Evolutionary conservation across 2,888 invertebrate species (phyloP), one percentile per base, ranked within the genome.

Genomic region (Pemphredon lugubris): DNA sequence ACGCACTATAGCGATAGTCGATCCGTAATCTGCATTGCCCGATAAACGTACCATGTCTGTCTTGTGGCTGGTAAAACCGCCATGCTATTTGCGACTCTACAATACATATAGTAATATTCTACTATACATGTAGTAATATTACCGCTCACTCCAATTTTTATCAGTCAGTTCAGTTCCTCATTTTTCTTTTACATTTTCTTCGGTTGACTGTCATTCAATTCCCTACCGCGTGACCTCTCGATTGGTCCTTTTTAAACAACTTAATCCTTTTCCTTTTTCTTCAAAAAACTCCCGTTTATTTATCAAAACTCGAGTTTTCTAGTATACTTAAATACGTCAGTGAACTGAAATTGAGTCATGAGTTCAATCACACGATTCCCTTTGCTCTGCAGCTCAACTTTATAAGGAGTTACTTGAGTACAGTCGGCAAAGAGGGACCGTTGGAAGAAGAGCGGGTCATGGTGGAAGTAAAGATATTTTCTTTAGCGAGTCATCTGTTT

Each of bases 401-500:
- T 78, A 82, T 91, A 64, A 87, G 88, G 79, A 86, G 84, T 78
- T 91, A 91, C 76, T 83, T 90, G 82, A 87, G 67, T 79, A 84
- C 81, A 57, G 68, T 88, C 47, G 87, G 88, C 30, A 87, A 89
- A 79, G 91, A 91, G 68, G 91, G 92, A 0, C 86, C 89, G 0
- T 87, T 90, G 26, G 73, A 73, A 40, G 92, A 94, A 20, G 92
- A 93, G 74, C 91, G 91, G 16, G 89, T 97, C 2, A 90, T 96
- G 61, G 87, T 91, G 21, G 98, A 99, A 90, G 94, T 97, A 30
- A 93, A 94, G 68, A 92, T 95, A 0, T 98, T 97, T 88, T 93
- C 95, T 0, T 91, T 98, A 69, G 96, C 95, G 21, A 96, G 97
- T 47, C 97, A 99, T 89, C 93, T 98, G 66, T 95, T 98, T 88